Conservation (phyloP, 2,797 vertebrate genomes). For the Lindbergichthys nudifrons region DNA sequence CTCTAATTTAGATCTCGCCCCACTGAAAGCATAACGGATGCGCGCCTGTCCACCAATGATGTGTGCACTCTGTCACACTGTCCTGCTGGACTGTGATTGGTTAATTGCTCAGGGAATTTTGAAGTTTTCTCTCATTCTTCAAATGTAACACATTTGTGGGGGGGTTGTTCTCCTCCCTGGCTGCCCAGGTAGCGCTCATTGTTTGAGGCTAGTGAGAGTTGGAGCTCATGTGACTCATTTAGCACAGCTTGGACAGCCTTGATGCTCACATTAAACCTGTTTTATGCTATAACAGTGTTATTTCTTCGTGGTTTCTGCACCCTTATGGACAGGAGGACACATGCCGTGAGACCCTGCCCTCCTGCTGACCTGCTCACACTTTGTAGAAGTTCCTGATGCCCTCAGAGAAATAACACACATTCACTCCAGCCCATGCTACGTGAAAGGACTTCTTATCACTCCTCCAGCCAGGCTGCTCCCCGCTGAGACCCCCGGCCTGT, state of each 20-base stretch:
- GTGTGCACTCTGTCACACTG: conserved; percentile 94
- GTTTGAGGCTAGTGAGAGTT: conserved; percentile 43
- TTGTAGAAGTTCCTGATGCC: conserved; percentile 57
- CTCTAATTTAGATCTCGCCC: conserved; percentile 99
- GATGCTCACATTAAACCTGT: conserved; percentile 22
- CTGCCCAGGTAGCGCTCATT: conserved; percentile 58
- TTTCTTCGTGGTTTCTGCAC: conserved; percentile 36
- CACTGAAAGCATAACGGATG: conserved; percentile 99
- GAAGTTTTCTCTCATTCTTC: conserved; percentile 85
- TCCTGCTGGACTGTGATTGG: conserved; percentile 90
- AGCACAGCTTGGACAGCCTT: conserved; percentile 16
- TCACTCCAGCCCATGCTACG: conserved; percentile 54
- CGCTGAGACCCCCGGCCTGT: conserved; percentile 47
- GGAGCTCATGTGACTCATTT: conserved; percentile 42
- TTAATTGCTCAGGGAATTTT: conserved; percentile 85
- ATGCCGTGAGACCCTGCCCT: conserved; percentile 57
- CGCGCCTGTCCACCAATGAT: conserved; percentile 91
- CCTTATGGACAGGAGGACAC: conserved; percentile 42
- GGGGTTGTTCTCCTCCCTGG: conserved; percentile 38
- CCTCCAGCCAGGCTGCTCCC: conserved; percentile 67
- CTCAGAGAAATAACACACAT: conserved; percentile 65
- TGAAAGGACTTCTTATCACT: conserved; percentile 73
- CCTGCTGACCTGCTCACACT: conserved; percentile 69
- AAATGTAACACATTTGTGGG: conserved; percentile 67
- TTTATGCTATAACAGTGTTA: conserved; percentile 1